Evolutionary conservation across 2,888 invertebrate genomes (phyloP).

Genomic region (Molorchus minor): DNA sequence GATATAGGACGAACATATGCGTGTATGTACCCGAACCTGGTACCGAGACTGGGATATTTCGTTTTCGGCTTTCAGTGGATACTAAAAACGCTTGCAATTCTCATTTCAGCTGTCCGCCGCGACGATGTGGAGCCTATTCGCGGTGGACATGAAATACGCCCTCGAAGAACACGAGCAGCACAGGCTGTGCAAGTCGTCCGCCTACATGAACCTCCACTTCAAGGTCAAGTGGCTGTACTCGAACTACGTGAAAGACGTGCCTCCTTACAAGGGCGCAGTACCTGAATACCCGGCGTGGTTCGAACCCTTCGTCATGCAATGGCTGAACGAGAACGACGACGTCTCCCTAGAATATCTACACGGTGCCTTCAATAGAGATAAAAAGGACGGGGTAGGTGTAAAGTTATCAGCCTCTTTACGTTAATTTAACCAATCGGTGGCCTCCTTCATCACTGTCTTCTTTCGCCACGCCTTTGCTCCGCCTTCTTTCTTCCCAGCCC

Average conservation of each 20-base stretch:
- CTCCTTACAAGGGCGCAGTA: constrained; percentile 93
- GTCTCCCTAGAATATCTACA: constrained; percentile 98
- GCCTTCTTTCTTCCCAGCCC: too few species aligned
- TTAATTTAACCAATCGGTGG: not conserved
- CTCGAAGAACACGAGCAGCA: constrained; percentile 98
- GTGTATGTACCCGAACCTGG: too few species aligned
- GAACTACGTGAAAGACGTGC: constrained; percentile 97
- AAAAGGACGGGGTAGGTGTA: constrained; percentile 90
- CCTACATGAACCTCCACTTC: constrained; percentile 99
- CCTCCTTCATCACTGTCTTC: too few species aligned
- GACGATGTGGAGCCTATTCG: constrained; percentile 97
- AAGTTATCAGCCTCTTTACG: not conserved
- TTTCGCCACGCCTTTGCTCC: too few species aligned
- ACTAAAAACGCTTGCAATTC: not conserved
- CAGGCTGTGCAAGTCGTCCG: constrained; percentile 95
- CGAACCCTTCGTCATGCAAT: constrained; percentile 99
- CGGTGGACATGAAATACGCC: constrained; percentile 97
- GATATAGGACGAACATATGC: too few species aligned
- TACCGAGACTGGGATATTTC: too few species aligned
- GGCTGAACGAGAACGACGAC: constrained; percentile 99
- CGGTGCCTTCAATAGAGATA: constrained; percentile 98
- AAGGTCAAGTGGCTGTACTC: constrained; percentile 99
- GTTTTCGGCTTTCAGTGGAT: too few species aligned
- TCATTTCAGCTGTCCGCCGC: constrained; percentile 87
- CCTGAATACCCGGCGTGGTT: constrained; percentile 99